These are phyloP conservation scores for Chelon labrosus DNA, from an alignment of 2,797 vertebrate species.

Conservation along the genomic window DNA sequence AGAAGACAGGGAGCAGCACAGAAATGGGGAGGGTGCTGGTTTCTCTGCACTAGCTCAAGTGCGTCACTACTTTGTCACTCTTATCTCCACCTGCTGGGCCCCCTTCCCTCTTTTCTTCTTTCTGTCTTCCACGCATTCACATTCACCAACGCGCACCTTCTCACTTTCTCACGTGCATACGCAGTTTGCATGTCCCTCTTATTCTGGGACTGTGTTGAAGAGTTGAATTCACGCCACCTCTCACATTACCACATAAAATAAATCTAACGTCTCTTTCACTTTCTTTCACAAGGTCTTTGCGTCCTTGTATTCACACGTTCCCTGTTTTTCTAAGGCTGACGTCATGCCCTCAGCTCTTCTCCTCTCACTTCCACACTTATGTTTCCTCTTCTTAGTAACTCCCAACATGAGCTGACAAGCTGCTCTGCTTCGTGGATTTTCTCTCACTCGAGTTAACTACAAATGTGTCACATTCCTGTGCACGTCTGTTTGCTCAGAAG, in stretches of 20 bases:
- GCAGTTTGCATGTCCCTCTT: slow-evolving; percentile 46
- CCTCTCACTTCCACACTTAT: slow-evolving; percentile 1
- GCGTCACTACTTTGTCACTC: slow-evolving; percentile 74
- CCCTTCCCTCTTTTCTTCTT: slow-evolving; percentile 3
- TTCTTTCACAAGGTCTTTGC: not conserved
- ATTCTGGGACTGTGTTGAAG: slow-evolving; percentile 6
- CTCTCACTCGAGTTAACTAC: slow-evolving; percentile 13
- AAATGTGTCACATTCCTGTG: slow-evolving; percentile 1
- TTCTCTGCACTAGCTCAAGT: slow-evolving; percentile 62
- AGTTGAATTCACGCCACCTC: slow-evolving; percentile 15
- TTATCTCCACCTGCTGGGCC: slow-evolving; percentile 64
- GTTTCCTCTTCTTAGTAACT: slow-evolving; percentile 4
- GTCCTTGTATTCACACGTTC: slow-evolving; percentile 37
- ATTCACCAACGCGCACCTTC: slow-evolving; percentile 16
- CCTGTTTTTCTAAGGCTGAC: slow-evolving; percentile 27
- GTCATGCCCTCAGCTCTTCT: slow-evolving; percentile 31
- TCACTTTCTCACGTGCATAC: slow-evolving; percentile 41
- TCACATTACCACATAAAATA: slow-evolving; percentile 6
- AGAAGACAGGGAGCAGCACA: slow-evolving; percentile 37
- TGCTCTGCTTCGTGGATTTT: slow-evolving; percentile 14
- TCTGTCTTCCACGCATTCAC: not conserved
- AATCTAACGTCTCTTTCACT: slow-evolving; percentile 3
- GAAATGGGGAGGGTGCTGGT: slow-evolving; percentile 34
- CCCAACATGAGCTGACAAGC: slow-evolving; percentile 9
- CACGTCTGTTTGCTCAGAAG: not conserved